Base-by-base conservation (phyloP, 2,888 invertebrate species). In the Diarsia mendica region DNA sequence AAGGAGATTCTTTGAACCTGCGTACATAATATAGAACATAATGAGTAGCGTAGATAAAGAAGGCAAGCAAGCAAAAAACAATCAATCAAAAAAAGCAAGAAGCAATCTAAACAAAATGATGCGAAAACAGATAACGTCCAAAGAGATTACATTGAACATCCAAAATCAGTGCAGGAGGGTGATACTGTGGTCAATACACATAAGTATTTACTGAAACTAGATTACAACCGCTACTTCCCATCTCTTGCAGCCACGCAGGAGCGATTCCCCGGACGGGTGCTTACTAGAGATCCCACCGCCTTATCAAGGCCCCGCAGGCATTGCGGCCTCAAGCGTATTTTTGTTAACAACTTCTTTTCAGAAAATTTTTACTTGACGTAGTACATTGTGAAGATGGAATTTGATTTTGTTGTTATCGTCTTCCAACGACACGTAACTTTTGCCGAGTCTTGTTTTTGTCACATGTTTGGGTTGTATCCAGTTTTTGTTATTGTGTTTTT, bases 301-400 rank as follows among this genome's bases (percentile, higher is more conserved):
- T 95, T 96, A 96, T 96, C 96, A 90, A 89, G 84, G 86, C 85
- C 92, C 93, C 92, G 93, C 96, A 96, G 96, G 94, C 96, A 90
- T 89, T 87, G 89, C 85, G 87, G 90, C 89, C 90, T 80, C 89
- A 77, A 79, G 72, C 92, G 94, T 95, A 96, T 96, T 96, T 96
- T 96, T 95, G 95, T 94, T 95, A 96, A 95, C 95, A 95, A 96
- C 95, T 95, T 96, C 94, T 95, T 95, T 94, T 92, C 93, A 94
- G 88, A 90, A 93, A 77, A 93, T 93, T 94, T 94, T 91, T 94
- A 94, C 92, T 91, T 90, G 89, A 87, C 83, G 84, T 87, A 85
- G 87, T 89, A 90, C 88, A 92, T 90, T 93, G 92, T 91, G 88
- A 81, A 84, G 85, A 89, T 86, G 87, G 91, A 93, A 94, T 93